These are phyloP conservation scores for Leptopilina boulardi DNA, from an alignment of 1,140 invertebrate species.

Conservation along the genomic window DNA sequence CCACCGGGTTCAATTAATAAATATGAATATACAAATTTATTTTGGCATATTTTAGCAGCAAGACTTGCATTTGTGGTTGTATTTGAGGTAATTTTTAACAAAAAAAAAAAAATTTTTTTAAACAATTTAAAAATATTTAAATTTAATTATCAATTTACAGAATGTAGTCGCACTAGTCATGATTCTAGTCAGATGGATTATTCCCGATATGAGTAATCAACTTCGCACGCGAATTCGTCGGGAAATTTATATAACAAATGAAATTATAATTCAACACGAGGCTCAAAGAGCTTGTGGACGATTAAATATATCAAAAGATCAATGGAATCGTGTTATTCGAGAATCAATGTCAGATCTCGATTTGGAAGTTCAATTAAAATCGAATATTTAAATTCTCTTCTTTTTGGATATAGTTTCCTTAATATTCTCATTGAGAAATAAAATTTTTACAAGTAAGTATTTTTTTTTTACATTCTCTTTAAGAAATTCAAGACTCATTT, in stretches of 20 bases:
- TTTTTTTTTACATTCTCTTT: too few relatives aligned
- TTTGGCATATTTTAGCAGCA: constrained; percentile 94
- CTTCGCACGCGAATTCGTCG: constrained; percentile 87
- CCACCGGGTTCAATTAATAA: constrained; percentile 80
- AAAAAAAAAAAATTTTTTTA: neutral
- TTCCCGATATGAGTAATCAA: constrained; percentile 87
- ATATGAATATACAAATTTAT: constrained; percentile 86
- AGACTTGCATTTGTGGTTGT: constrained; percentile 91
- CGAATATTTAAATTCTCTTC: neutral
- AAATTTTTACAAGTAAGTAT: too few relatives aligned
- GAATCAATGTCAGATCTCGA: constrained; percentile 13
- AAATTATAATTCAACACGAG: constrained; percentile 89
- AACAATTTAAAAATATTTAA: neutral
- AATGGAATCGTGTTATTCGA: neutral
- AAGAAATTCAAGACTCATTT: too few relatives aligned
- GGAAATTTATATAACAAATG: constrained; percentile 89
- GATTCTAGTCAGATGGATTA: constrained; percentile 86
- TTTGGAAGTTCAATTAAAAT: neutral
- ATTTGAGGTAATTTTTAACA: constrained; percentile 82
- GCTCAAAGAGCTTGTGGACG: constrained; percentile 61
- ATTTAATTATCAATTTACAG: constrained; percentile 73
- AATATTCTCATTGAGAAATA: too few relatives aligned
- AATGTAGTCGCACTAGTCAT: constrained; percentile 87
- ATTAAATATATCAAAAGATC: constrained; percentile 13
- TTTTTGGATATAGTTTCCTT: too few relatives aligned